phyloP scores from a whole-genome alignment of 2,888 invertebrate genomes.

The Lithophane leautieri region DNA sequence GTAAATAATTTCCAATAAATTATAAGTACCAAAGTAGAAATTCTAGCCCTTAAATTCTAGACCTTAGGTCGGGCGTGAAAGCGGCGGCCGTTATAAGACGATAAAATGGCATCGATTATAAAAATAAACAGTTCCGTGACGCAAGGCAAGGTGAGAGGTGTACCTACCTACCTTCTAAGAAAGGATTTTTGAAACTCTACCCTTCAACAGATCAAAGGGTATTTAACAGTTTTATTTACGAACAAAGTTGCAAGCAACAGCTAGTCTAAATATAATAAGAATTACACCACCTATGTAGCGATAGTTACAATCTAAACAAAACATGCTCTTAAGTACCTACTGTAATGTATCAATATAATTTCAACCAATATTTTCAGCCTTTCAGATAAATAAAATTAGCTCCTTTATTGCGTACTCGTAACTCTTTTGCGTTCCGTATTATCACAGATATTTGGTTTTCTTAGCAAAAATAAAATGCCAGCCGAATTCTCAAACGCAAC shows the following conservation, averaged over 20 bases:
- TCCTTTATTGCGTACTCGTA: constrained; percentile 13
- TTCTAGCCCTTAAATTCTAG: background rate
- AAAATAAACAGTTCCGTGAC: background rate
- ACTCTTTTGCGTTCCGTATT: constrained; percentile 25
- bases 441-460: constrained; percentile 58
- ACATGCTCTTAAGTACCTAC: constrained; percentile 8
- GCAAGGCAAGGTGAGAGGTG: background rate
- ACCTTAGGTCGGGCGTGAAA: background rate
- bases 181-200: background rate
- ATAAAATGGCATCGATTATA: background rate
- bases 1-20: background rate
- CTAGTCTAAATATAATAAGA: constrained; percentile 7
- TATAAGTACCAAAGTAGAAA: background rate
- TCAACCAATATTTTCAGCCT: constrained; percentile 39
- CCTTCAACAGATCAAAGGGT: background rate
- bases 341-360: constrained; percentile 14
- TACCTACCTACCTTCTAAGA: background rate
- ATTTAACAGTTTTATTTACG: background rate
- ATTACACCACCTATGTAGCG: background rate
- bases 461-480: constrained; percentile 22
- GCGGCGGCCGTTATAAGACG: background rate
- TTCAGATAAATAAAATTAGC: constrained; percentile 30
- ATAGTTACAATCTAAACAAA: constrained; percentile 10
- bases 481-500: constrained; percentile 16
- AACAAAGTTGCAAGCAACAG: constrained; percentile 12